phyloP scores from a whole-genome alignment of 2,113 vertebrate species.

The Nycticryphes semicollaris region DNA sequence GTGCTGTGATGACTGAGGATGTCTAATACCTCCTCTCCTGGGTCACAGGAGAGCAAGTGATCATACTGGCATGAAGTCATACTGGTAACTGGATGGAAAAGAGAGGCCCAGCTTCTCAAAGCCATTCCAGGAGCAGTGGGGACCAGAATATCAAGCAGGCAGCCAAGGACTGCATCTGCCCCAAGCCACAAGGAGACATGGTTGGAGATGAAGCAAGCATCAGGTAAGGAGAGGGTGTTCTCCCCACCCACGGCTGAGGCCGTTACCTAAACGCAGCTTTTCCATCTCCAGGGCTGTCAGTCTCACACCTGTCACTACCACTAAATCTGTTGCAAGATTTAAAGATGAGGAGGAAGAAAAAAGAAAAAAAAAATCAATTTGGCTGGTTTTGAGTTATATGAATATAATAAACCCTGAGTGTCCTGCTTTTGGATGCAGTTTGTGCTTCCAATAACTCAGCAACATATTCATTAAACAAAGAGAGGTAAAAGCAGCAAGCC shows the following conservation, averaged over 20 bases:
- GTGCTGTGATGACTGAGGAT: neutral
- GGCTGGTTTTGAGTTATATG: constrained; percentile 56
- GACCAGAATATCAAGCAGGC: neutral
- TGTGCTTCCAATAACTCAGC: constrained; percentile 62
- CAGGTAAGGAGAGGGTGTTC: neutral
- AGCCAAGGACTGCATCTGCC: neutral
- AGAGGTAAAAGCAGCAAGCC: constrained; percentile 63
- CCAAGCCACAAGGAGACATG: neutral
- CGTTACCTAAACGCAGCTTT: neutral
- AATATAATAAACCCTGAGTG: constrained; percentile 67
- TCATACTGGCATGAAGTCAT: neutral
- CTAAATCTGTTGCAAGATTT: constrained; percentile 20
- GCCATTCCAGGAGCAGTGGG: neutral
- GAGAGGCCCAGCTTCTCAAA: neutral
- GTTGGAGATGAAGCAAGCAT: neutral
- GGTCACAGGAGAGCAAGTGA: neutral
- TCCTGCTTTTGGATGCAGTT: constrained; percentile 69
- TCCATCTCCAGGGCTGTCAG: neutral
- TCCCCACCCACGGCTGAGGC: neutral
- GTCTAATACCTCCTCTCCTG: rapidly evolving
- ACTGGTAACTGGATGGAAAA: neutral
- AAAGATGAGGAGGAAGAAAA: neutral
- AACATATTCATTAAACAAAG: constrained; percentile 69
- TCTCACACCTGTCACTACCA: neutral
- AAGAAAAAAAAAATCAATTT: constrained; percentile 35